Conservation (phyloP, 2,888 invertebrate genomes). For the Shargacucullia verbasci region DNA sequence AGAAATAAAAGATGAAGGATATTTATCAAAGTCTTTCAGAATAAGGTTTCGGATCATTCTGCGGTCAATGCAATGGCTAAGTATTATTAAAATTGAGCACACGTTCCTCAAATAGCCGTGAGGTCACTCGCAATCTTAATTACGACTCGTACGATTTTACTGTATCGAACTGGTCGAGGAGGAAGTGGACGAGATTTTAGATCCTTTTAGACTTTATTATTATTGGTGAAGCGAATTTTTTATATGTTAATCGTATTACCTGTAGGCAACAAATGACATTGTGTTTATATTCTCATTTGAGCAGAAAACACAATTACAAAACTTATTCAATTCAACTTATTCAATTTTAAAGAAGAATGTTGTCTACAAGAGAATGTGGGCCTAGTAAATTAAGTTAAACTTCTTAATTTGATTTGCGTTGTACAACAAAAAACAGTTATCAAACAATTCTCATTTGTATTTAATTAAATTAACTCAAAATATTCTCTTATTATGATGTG, state of each 20-base stretch:
- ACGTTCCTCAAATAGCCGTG: constrained; percentile 40
- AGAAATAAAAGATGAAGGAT: not conserved
- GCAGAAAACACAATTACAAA: not conserved
- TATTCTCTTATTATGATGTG: constrained; percentile 11
- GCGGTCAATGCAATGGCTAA: constrained; percentile 30
- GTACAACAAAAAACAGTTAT: constrained; percentile 16
- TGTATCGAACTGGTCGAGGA: constrained; percentile 52
- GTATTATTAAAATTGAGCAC: constrained; percentile 48
- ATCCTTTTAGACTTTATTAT: constrained; percentile 16
- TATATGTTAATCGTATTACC: not conserved
- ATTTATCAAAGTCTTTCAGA: constrained; percentile 8
- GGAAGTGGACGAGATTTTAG: constrained; percentile 40
- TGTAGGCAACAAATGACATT: too few relatives aligned
- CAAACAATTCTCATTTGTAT: constrained; percentile 20
- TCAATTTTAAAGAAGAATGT: too few relatives aligned
- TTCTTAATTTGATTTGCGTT: constrained; percentile 24
- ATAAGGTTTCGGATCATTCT: constrained; percentile 15
- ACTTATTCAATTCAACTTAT: too few relatives aligned
- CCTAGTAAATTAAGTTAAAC: too few relatives aligned
- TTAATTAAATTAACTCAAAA: constrained; percentile 36
- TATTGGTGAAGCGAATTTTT: constrained; percentile 8
- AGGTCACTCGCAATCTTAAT: constrained; percentile 52
- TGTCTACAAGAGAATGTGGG: too few relatives aligned
- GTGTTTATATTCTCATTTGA: too few relatives aligned
- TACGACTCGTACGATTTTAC: constrained; percentile 52